A percentile compares a stretch with the other conserved stretches of the same genome.
Conservation (phyloP, 2,888 invertebrate genomes). For the Scaptodrosophila latifasciaeformis region DNA sequence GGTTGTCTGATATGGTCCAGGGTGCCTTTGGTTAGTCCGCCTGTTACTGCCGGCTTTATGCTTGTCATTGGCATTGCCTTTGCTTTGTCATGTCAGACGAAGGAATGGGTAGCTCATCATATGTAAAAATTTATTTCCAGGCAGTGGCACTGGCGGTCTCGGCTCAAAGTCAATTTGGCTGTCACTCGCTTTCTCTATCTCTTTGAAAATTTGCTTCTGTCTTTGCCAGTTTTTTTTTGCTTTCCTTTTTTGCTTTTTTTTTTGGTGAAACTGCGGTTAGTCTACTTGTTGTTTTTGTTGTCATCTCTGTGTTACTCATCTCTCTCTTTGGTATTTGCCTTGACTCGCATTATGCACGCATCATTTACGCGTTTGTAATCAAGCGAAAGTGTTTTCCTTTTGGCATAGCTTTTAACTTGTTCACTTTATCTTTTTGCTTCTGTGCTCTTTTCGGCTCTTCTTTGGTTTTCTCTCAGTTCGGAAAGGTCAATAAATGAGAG, state of each 20-base stretch:
- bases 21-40: slow-evolving; percentile 37
- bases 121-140: slow-evolving; percentile 17
- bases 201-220: slow-evolving; percentile 27
- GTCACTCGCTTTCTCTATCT: slow-evolving; percentile 19
- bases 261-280: slow-evolving; percentile 14
- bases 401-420: slow-evolving; percentile 4
- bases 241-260: slow-evolving; percentile 1
- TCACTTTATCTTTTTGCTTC: slow-evolving; percentile 20
- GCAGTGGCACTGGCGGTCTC: slow-evolving; percentile 15
- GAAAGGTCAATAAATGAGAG: no score
- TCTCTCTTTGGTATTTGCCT: slow-evolving; percentile 40
- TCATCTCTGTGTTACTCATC: slow-evolving; percentile 20
- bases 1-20: slow-evolving; percentile 9
- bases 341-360: slow-evolving; percentile 63
- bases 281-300: slow-evolving; percentile 4
- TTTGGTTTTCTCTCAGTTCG: slow-evolving; percentile 43
- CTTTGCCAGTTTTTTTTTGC: slow-evolving; percentile 16
- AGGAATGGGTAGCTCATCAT: slow-evolving; percentile 24
- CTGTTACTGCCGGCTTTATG: slow-evolving; percentile 23
- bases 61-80: slow-evolving; percentile 8
- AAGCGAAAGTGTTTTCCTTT: slow-evolving; percentile 63
- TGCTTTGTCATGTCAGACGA: no score
- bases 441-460: slow-evolving; percentile 6
- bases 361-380: slow-evolving; percentile 69
- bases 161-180: slow-evolving; percentile 40